These are phyloP conservation scores for Sabellastarte sp. DNA, from an alignment of 2,888 invertebrate genomes.

Conservation along the genomic window DNA sequence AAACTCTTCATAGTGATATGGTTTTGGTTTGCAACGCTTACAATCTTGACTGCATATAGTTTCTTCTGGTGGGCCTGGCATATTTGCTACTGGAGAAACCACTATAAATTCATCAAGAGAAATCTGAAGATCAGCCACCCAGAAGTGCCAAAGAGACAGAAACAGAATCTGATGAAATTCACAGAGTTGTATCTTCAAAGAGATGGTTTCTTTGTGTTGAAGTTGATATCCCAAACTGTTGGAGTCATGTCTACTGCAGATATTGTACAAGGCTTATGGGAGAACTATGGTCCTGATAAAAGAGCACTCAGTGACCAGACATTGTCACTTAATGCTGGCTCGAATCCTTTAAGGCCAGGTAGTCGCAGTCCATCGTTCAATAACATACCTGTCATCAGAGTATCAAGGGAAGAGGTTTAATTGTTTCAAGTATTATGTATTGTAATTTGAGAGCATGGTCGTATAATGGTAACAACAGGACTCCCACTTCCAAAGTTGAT, in stretches of 20 bases:
- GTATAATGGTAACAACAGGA: no score
- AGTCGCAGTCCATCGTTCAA: no score
- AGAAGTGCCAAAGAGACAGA: not conserved
- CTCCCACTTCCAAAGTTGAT: no score
- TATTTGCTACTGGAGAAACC: slow-evolving; percentile 41
- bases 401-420: no score
- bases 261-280: not conserved
- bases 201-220: not conserved
- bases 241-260: not conserved
- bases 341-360: no score
- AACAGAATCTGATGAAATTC: not conserved
- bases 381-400: no score
- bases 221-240: not conserved
- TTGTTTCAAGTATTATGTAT: no score
- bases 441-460: no score
- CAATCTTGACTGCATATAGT: slow-evolving; percentile 27
- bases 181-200: not conserved
- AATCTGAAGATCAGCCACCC: not conserved
- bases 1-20: slow-evolving; percentile 4
- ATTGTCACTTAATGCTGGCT: no score
- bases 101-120: slow-evolving; percentile 12
- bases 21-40: slow-evolving; percentile 1
- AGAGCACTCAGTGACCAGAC: no score
- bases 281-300: not conserved
- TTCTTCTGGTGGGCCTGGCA: slow-evolving; percentile 59